Evolutionary conservation across 1,140 invertebrate genomes (phyloP), one percentile per base, ranked within the genome.

Genomic region (Ganaspis sp.): DNA sequence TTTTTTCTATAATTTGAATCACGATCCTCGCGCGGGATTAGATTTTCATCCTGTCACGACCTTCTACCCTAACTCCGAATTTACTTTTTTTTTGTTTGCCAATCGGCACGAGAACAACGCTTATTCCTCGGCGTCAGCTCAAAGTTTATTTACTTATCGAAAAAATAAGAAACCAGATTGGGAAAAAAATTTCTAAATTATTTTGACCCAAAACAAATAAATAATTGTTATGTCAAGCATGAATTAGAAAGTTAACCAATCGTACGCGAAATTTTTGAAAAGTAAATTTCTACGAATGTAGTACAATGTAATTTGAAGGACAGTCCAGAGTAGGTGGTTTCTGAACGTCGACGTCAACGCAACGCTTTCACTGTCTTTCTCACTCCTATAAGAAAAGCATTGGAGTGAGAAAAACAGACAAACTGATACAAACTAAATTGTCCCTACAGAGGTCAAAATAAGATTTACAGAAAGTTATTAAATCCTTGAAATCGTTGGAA

Each of bases 91-190:
- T n/a, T n/a, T n/a, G n/a, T n/a, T n/a, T n/a, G n/a, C n/a, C n/a
- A n/a, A n/a, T n/a, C n/a, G n/a, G n/a, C n/a, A n/a, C n/a, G n/a
- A n/a, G n/a, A n/a, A n/a, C n/a, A n/a, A n/a, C n/a, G n/a, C n/a
- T n/a, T n/a, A n/a, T n/a, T n/a, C n/a, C n/a, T n/a, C n/a, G n/a
- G n/a, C n/a, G n/a, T n/a, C n/a, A n/a, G n/a, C n/a, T n/a, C n/a
- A n/a, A 9, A 21, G 15, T 0, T 21, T 71, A 15, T 71, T n/a
- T 8, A 71, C 70, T 3, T 71, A 71, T 23, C 5, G 4, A 9
- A 71, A 42, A 15, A 71, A 71, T 40, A 42, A 42, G 29, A 45
- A 42, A 34, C 38, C 70, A 19, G n/a, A 71, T 71, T 71, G 21
- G 15, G 49, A 49, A 40, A 69, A 38, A 70, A 70, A 12, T 8